Base-by-base conservation (phyloP, 2,797 vertebrate genomes). In the Takifugu rubripes region DNA sequence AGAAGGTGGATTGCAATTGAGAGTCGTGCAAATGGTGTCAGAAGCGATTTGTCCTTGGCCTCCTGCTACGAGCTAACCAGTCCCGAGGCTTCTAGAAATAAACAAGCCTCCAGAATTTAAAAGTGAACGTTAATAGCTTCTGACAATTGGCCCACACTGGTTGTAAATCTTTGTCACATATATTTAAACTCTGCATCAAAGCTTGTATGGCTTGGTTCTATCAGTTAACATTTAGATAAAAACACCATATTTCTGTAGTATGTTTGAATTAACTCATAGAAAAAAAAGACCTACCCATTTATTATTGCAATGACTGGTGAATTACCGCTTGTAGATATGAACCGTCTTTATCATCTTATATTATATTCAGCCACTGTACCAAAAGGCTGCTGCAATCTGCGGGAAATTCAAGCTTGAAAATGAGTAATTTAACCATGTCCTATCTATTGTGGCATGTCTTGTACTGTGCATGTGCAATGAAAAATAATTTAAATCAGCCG, bases 1-100 rank as follows among this genome's bases (percentile, higher is more conserved):
- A 78, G 80, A 84, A 87, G 91, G 87, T 88, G 80, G 75, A 78
- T 91, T 89, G 86, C 89, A 92, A 92, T 89, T 70, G 70, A 83
- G 17, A 31, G 86, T 89, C 92, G 92, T 90, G 91, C 93, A 92
- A 90, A 90, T 84, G 66, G 67, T 70, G 88, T 93, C 93, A 92
- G 90, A 92, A 82, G 63, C 84, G 76, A 92, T 93, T 93, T 90
- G 85, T 91, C 91, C 76, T 63, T 88, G 83, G 84, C 76, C 76
- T 73, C 71, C 65, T 89, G 87, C 88, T 83, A 72, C 91, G 90
- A 90, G 90, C 90, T 90, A 92, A 93, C 89, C 86, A 59, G 89
- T 85, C 74, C 79, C 17, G 25, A 87, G 85, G 86, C 83, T 76
- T 0, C 29, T 0, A 67, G 84, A 91, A 81, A 88, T 49, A 89